These are phyloP conservation scores for Catamblyrhynchus diadema DNA, from an alignment of 2,797 vertebrate species.

Conservation along the genomic window DNA sequence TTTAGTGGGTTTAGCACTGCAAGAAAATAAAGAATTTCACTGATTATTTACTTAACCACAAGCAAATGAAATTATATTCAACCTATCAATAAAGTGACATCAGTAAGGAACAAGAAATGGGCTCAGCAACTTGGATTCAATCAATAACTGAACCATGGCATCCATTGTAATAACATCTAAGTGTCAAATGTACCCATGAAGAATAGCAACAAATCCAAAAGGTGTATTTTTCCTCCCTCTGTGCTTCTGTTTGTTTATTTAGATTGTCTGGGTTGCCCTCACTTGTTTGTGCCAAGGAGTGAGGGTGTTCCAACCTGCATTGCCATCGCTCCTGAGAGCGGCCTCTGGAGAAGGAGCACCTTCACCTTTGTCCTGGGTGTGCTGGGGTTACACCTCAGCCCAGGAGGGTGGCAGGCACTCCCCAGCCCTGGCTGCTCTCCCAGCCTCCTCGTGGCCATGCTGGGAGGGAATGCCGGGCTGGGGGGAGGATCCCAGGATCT, in stretches of 20 bases:
- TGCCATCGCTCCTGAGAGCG: neutral
- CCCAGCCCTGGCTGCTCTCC: neutral
- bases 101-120: neutral
- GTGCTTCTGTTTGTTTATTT: neutral
- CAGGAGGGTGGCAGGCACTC: accelerated
- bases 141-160: neutral
- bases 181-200: accelerated
- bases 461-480: accelerated
- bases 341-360: neutral
- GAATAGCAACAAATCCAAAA: neutral
- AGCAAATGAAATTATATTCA: neutral
- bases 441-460: accelerated
- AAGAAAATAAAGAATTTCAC: neutral
- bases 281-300: conserved; percentile 4
- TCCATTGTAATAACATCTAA: neutral
- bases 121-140: neutral
- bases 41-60: neutral
- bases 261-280: neutral
- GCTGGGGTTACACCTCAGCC: neutral
- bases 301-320: neutral
- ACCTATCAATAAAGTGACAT: neutral
- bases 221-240: neutral
- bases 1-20: neutral
- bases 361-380: conserved; percentile 18
- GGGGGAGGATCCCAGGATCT: neutral